Conservation (phyloP, 2,797 vertebrate genomes). For the Paramormyrops hopkinsi region DNA sequence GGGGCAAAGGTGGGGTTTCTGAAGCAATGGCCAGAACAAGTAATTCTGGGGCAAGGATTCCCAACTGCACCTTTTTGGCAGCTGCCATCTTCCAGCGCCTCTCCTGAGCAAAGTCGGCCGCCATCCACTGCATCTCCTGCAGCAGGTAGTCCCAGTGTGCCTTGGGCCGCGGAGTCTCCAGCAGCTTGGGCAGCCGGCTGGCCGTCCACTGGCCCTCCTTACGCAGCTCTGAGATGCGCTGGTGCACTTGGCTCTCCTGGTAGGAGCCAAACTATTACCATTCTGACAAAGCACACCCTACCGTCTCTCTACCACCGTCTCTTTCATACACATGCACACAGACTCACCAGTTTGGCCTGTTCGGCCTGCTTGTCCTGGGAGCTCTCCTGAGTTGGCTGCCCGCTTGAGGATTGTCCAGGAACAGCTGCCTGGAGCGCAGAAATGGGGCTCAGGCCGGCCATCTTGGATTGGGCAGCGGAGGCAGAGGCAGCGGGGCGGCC, state of each 20-base stretch:
- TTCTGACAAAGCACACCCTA: background rate
- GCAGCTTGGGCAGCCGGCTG: slow-evolving; percentile 83
- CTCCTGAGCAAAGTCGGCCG: slow-evolving; percentile 95
- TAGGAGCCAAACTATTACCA: slow-evolving; percentile 2
- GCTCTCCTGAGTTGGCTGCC: slow-evolving; percentile 65
- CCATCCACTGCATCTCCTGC: slow-evolving; percentile 99
- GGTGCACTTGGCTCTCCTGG: slow-evolving; percentile 90
- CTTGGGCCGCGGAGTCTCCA: slow-evolving; percentile 84
- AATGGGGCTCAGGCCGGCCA: slow-evolving; percentile 66
- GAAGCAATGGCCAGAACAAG: background rate
- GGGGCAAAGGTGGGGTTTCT: background rate
- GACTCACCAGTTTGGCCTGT: slow-evolving; percentile 77
- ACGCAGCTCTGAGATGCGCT: slow-evolving; percentile 86
- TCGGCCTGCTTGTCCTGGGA: slow-evolving; percentile 81
- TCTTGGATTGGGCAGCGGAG: slow-evolving; percentile 71
- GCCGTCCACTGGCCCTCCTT: slow-evolving; percentile 94
- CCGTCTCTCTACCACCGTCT: background rate
- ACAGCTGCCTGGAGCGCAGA: slow-evolving; percentile 64
- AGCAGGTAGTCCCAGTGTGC: slow-evolving; percentile 97
- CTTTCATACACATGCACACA: background rate
- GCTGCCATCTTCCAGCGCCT: slow-evolving; percentile 93
- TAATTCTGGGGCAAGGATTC: background rate
- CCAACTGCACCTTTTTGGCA: slow-evolving; percentile 78
- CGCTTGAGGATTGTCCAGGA: slow-evolving; percentile 56
- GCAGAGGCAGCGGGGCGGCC: slow-evolving; percentile 63